These are phyloP conservation scores for Poicephalus gulielmi DNA, from an alignment of 2,113 vertebrate genomes.

Conservation along the genomic window DNA sequence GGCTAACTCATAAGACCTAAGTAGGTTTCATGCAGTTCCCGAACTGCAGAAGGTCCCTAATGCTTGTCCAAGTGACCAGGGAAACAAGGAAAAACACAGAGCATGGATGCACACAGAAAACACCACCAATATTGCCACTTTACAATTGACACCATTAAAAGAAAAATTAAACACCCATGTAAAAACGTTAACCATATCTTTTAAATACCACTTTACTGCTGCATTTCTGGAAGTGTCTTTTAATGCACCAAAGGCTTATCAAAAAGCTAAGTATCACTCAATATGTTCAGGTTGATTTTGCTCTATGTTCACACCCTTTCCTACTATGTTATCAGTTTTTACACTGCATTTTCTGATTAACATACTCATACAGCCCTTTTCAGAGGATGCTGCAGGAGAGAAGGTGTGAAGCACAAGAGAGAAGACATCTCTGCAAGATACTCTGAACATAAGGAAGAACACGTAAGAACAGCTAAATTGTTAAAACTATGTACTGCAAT, in stretches of 20 bases:
- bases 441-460: conserved; percentile 12
- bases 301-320: not conserved
- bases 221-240: not conserved
- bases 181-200: not conserved
- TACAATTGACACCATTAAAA: not conserved
- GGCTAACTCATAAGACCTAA: not conserved
- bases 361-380: not conserved
- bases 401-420: not conserved
- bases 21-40: not conserved
- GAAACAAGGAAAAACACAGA: not conserved
- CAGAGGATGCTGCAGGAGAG: not conserved
- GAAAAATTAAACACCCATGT: not conserved
- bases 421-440: not conserved
- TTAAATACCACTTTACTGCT: not conserved
- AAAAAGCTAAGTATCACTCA: not conserved
- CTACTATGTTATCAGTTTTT: not conserved
- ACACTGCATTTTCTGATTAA: conserved; percentile 34
- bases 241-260: not conserved
- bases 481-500: not conserved
- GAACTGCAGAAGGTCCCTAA: not conserved
- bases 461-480: not conserved
- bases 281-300: not conserved
- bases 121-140: not conserved
- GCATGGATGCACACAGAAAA: not conserved
- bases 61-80: not conserved